Conservation (phyloP, 2,888 invertebrate genomes). For the Eupithecia abbreviata region DNA sequence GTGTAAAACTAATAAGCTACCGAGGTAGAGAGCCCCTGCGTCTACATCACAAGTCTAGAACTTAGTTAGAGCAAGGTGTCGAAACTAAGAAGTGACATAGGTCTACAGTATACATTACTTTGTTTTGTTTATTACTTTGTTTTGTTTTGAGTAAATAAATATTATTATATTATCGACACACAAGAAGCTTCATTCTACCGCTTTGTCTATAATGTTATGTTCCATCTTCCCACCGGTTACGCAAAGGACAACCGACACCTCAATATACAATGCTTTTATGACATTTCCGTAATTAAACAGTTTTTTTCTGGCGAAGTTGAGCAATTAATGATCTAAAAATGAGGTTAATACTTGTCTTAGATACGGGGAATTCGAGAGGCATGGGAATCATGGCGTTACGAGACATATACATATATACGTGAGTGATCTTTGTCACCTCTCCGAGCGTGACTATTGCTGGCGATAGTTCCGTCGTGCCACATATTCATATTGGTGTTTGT, state of each 20-base stretch:
- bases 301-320: slow-evolving; percentile 37
- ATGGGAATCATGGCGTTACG: slow-evolving; percentile 43
- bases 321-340: slow-evolving; percentile 32
- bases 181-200: background rate
- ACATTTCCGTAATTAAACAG: slow-evolving; percentile 41
- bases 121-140: no score
- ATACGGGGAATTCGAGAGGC: slow-evolving; percentile 43
- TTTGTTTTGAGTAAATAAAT: no score
- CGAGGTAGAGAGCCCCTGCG: no score
- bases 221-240: slow-evolving; percentile 18
- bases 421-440: slow-evolving; percentile 12
- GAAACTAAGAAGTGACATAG: no score
- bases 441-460: background rate
- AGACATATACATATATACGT: slow-evolving; percentile 12
- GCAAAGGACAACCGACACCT: slow-evolving; percentile 25
- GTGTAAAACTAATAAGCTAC: no score
- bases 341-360: slow-evolving; percentile 35
- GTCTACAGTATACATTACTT: no score
- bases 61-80: no score
- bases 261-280: slow-evolving; percentile 25
- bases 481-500: no score
- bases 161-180: background rate
- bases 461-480: background rate
- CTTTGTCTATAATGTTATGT: background rate
- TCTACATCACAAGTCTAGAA: no score